Evolutionary conservation across 2,113 vertebrate species (phyloP), one percentile per base, ranked within the genome.

Genomic region (Chauna torquata): DNA sequence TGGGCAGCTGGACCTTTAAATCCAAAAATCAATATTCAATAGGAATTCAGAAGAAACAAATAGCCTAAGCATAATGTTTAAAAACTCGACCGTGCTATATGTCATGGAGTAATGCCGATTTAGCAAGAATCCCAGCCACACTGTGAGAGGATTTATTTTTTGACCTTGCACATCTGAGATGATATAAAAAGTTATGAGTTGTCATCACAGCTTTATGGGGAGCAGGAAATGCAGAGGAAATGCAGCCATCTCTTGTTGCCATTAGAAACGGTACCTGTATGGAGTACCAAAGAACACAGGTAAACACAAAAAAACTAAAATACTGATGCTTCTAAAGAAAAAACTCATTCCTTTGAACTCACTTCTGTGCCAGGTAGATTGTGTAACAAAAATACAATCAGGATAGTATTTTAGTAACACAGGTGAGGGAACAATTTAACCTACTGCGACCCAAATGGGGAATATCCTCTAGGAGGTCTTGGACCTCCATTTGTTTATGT

Each of bases 71-170:
- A 76, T 30, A 83, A 27, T 86, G 87, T 86, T 97, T 79, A 80
- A 79, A 94, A 86, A 79, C 70, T 94, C 88, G 74, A 0, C 76
- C 71, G 19, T 30, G 5, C 64, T 96, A 96, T 94, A 83, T 42
- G 71, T 72, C 49, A 76, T 85, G 77, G 49, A 75, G 42, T 95
- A 78, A 75, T 97, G 62, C 91, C 95, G 80, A 94, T 96, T 91
- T 95, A 91, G 88, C 92, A 96, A 94, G 95, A 95, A 93, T 88
- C 54, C 88, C 75, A 90, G 92, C 96, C 88, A 91, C 55, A 78
- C 66, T 36, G 47, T 0, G 4, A 75, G 88, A 92, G 72, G 72
- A 38, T 95, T 96, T 96, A 34, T 59, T 91, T 87, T 96, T 70
- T 97, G 88, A 97, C 86, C 95, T 95, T 95, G 75, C 38, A 69